Percentiles rank a stretch among this genome's conserved stretches.
Conservation (phyloP, 2,113 vertebrate species). For the Malurus elegans region DNA sequence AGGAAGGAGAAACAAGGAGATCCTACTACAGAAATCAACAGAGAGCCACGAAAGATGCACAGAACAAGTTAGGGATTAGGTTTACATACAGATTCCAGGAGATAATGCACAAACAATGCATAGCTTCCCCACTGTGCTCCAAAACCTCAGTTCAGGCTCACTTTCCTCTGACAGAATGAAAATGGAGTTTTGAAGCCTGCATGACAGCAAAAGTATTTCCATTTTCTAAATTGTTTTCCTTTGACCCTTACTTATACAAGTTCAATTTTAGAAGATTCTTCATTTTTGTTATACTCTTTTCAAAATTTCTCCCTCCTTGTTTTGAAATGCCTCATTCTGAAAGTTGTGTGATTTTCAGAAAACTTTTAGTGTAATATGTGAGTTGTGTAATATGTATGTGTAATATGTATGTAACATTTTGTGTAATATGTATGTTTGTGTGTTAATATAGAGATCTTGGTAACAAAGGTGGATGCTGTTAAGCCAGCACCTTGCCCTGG, state of each 20-base stretch:
- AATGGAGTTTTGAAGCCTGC: not conserved
- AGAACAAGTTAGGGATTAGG: not conserved
- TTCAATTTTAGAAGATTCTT: not conserved
- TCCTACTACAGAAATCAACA: not conserved
- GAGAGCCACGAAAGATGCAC: not conserved
- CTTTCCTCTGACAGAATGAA: not conserved
- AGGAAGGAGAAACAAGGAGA: not conserved
- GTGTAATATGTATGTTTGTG: not conserved
- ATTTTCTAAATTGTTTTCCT: not conserved
- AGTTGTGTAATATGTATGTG: not conserved
- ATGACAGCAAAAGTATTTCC: not conserved
- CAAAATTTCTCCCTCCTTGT: not conserved
- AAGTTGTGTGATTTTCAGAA: not conserved
- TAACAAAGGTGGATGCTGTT: not conserved
- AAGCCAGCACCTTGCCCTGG: not conserved
- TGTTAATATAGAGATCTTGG: not conserved
- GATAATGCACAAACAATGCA: not conserved
- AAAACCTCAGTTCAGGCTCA: not conserved
- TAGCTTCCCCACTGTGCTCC: not conserved
- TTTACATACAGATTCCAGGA: not conserved
- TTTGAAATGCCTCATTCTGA: not conserved
- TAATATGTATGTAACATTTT: too few species aligned
- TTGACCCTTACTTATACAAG: not conserved
- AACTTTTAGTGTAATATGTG: fast-evolving
- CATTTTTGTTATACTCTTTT: not conserved